Base-by-base conservation (phyloP, 2,113 vertebrate species). In the Aspiorhynchus laticeps region DNA sequence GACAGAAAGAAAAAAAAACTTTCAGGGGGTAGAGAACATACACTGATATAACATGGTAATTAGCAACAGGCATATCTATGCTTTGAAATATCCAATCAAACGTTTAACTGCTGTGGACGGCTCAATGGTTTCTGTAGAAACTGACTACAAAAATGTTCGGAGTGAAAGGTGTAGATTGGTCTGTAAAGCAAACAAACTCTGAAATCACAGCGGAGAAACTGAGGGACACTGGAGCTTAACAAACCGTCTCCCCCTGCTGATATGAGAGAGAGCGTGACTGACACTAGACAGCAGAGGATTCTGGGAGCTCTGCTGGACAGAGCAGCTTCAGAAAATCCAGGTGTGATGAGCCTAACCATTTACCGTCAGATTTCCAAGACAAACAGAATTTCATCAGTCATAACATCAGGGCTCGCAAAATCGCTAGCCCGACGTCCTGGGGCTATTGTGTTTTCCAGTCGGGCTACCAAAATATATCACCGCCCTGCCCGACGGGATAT, bases 101-200 rank as follows among this genome's bases (percentile, higher is more conserved):
- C 5, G 1, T 73, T 73, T 73, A 73, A 73, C 33, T 38, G 19
- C 67, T 38, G 67, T 76, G 24, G n/a, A 28, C 6, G 3, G 38
- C 43, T 15, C 26, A 31, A 10, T 31, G n/a, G 48, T 80, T 61
- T 80, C 51, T n/a, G 78, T 80, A 61, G 51, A 59, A 38, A 80
- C 51, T 21, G 53, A 26, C 24, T 38, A 4, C n/a, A 24, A 56
- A 36, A 36, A 38, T 1, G 53, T 59, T 24, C 10, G 3, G 53
- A 36, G 77, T 10, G 53, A 59, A 61, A 59, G 53, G 14, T 80
- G 17, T 8, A 80, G 33, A 59, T 33, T 38, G 53, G 77, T 38
- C 33, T 79, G 77, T 33, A 15, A 79, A 59, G 19, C 77, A 79
- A 79, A 59, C 33, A 33, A 80, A 59, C 51, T 59, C 31, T 59